Conservation (phyloP, 1,140 invertebrate species). For the Saccostrea glomerata region DNA sequence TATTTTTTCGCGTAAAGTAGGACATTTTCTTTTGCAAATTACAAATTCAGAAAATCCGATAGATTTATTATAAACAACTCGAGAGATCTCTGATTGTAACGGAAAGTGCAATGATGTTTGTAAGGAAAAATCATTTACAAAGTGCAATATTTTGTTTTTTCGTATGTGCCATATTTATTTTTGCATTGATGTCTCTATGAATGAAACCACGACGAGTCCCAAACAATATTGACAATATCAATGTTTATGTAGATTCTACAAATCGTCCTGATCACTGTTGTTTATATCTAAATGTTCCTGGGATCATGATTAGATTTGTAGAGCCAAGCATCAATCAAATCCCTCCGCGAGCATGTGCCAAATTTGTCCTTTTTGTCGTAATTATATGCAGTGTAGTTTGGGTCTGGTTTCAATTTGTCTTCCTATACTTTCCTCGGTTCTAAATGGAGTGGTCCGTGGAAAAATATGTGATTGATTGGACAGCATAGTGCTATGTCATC, state of each 20-base stretch:
- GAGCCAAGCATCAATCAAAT: neutral
- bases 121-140: neutral
- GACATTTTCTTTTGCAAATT: neutral
- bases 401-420: constrained; percentile 19
- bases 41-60: constrained; percentile 11
- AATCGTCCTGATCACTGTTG: neutral
- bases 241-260: neutral
- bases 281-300: neutral
- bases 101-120: constrained; percentile 10
- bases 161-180: constrained; percentile 29
- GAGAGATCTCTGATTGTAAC: constrained; percentile 1
- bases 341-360: constrained; percentile 20
- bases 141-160: constrained; percentile 30
- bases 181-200: neutral
- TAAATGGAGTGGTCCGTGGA: neutral
- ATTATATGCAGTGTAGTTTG: constrained; percentile 3
- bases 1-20: neutral
- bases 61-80: neutral
- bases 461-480: neutral
- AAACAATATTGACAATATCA: neutral
- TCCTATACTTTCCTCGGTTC: constrained; percentile 11
- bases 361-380: neutral
- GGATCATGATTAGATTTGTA: constrained; percentile 12
- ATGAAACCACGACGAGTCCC: constrained; percentile 6
- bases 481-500: constrained; percentile 7